Evolutionary conservation across 2,113 vertebrate genomes (phyloP).

Genomic region (Taxidea taxus): DNA sequence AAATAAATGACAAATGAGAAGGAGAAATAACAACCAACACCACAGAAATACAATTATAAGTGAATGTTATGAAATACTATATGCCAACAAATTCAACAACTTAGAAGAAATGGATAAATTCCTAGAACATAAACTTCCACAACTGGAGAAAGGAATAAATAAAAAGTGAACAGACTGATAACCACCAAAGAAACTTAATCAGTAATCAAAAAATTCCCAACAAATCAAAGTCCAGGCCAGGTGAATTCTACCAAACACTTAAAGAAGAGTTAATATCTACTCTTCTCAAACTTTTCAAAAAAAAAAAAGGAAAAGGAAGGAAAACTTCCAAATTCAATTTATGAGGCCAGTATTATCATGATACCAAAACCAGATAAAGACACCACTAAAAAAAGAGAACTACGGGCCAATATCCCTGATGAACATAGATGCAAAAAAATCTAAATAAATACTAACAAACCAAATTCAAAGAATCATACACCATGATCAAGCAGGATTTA

Average conservation of each 20-base stretch:
- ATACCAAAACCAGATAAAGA: not conserved
- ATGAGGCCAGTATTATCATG: not conserved
- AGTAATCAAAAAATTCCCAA: not conserved
- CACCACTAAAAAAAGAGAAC: no score
- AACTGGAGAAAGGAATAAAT: not conserved
- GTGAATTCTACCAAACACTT: not conserved
- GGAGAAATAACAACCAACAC: not conserved
- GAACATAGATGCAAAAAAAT: not conserved
- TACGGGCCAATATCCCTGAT: no score
- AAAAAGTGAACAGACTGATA: not conserved
- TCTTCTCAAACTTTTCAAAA: not conserved
- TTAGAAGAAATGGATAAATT: not conserved
- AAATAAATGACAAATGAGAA: not conserved
- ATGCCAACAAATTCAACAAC: not conserved
- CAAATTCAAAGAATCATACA: not conserved
- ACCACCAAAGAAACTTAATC: not conserved
- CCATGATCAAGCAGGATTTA: not conserved
- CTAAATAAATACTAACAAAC: not conserved
- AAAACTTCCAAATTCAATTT: not conserved
- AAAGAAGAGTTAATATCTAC: not conserved
- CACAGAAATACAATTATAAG: not conserved
- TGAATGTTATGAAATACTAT: not conserved
- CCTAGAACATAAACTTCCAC: not conserved
- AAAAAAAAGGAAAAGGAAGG: not conserved
- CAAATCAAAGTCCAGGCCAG: not conserved